phyloP scores from a whole-genome alignment of 2,113 vertebrate genomes.

The Rattus norvegicus region GRCr8 NC_086021.1:106113001-106113500 shows the following conservation, averaged over 20 bases:
- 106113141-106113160: background rate
- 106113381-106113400: background rate
- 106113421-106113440: background rate
- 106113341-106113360: background rate
- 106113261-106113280: background rate
- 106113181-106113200: background rate
- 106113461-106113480: background rate
- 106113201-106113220: background rate
- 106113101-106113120: background rate
- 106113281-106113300: background rate
- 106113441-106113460: background rate
- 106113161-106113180: fast-evolving
- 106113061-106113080: background rate
- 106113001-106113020: background rate
- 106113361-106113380: background rate
- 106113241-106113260: background rate
- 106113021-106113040: background rate
- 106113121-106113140: background rate
- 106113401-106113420: background rate
- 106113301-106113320: background rate
- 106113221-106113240: background rate
- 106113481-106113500: background rate
- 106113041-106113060: background rate
- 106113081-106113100: background rate
- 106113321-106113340: background rate